Base-by-base conservation (phyloP, 2,888 invertebrate species). In the Seladonia tumulorum region DNA sequence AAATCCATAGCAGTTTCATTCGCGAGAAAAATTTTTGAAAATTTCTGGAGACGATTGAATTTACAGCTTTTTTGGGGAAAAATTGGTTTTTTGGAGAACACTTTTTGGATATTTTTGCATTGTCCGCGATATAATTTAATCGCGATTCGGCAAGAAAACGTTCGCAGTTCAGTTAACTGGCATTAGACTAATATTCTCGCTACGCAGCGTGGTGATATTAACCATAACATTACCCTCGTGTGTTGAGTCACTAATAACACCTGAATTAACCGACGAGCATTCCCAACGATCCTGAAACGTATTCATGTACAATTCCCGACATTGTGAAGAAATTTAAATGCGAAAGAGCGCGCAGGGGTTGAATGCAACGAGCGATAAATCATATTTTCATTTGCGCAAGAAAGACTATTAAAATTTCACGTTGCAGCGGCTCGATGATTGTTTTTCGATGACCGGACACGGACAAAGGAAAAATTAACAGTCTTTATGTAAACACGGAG, bases 331-430 rank as follows among this genome's bases (percentile, higher is more conserved):
- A 68, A 68, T 68, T 39, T 35, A 63, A 63, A 63, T 63, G 16
- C 29, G 63, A 63, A 29, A 63, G 29, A 16, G n/a, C 16, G 63
- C 2, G 2, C 18, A 8, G 8, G 18, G 3, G 29, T 22, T 29
- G 4, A 70, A 70, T n/a, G 42, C 22, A 70, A 39, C 35, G 12
- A 12, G 22, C 4, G 1, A 70, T 42, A 70, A 70, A 42, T 70
- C 39, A 42, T 42, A 70, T n/a, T 70, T 70, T 70, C 42, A 70
- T 42, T 70, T n/a, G 42, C 68, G n/a, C 39, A 70, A 70, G 22
- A 70, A 70, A 22, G 39, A 14, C 12, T 42, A 42, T 70, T 42
- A 42, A 29, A 29, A 29, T 29, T 29, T 25, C 29, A 2, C 39
- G n/a, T 42, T 70, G 4, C 68, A 22, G 3, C 66, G 35, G 7